Base-by-base conservation (phyloP, 2,888 invertebrate species). In the Zygothrica quintamaculata region DNA sequence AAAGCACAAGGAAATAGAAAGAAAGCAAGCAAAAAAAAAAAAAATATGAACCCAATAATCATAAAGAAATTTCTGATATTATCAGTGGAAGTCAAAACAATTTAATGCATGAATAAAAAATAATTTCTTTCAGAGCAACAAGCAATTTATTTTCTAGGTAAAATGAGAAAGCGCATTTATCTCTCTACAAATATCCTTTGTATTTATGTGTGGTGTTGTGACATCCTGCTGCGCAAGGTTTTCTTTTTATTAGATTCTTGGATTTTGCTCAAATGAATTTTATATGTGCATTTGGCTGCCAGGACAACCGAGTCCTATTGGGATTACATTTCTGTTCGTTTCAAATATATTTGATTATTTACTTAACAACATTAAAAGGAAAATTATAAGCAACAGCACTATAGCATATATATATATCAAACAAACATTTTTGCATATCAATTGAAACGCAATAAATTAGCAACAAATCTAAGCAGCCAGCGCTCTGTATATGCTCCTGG, bases 61-160 rank as follows among this genome's bases (percentile, higher is more conserved):
- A 66, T 80, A 80, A 77, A 80, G 84, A 80, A 86, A 66, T 80
- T 26, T 60, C 62, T 42, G 80, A 80, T 80, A 77, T 64, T 80
- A 80, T 80, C 80, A 40, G 77, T 58, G 55, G 67, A 74, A 89
- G 89, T 89, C 89, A 88, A 89, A 89, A 89, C 90, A 90, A 90
- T 90, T 90, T 90, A 89, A 89, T 90, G 90, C 90, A 78, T 88
- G 89, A 89, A 90, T 90, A 88, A 88, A 77, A 88, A 86, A 90
- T 90, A 87, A 89, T 84, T 85, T 75, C 70, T 77, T 72, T 70
- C 8, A 26, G 50, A 39, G 18, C n/a, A n/a, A 18, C 65, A 55
- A 40, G 15, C 37, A 50, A 53, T 62, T 62, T 64, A 16, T 25
- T 61, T 15, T 5, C 13, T 12, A 8, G 11, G 33, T n/a, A n/a